Evolutionary conservation across 2,888 invertebrate species (phyloP).

Genomic region (Drosophila mulleri): DNA sequence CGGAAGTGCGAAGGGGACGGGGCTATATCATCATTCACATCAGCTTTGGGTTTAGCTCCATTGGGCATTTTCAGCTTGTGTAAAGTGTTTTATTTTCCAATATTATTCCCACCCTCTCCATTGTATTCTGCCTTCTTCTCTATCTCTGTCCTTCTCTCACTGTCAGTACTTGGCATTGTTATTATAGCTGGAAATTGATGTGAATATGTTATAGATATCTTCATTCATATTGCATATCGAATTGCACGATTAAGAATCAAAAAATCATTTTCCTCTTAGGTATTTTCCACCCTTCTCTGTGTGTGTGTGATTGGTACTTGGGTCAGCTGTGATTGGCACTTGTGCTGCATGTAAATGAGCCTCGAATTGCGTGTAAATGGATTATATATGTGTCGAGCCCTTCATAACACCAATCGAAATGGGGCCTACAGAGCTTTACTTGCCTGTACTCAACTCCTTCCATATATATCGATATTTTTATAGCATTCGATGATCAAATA

Average conservation of each 20-base stretch:
- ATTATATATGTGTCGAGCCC: background rate
- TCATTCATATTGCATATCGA: conserved; percentile 51
- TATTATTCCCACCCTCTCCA: conserved; percentile 2
- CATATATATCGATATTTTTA: background rate
- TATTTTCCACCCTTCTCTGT: background rate
- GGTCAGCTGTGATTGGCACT: conserved; percentile 20
- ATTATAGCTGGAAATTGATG: conserved; percentile 56
- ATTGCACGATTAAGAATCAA: conserved; percentile 30
- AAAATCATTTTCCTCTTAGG: conserved; percentile 17
- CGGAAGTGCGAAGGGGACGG: background rate
- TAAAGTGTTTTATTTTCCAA: conserved; percentile 67
- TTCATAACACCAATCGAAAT: background rate
- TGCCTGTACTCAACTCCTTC: background rate
- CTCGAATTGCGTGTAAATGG: conserved; percentile 17
- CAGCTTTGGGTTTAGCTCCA: conserved; percentile 53
- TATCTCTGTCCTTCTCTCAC: conserved; percentile 4
- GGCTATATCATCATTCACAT: conserved; percentile 46
- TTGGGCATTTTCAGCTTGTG: conserved; percentile 27
- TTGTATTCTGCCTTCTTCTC: too few relatives aligned
- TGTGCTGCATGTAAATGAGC: conserved; percentile 28
- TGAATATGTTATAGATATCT: conserved; percentile 50
- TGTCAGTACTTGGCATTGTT: conserved; percentile 45
- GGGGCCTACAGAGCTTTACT: background rate
- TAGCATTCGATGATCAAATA: background rate
- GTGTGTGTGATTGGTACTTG: conserved; percentile 22